Evolutionary conservation across 2,113 vertebrate species (phyloP), one percentile per base, ranked within the genome.

Genomic region (Emberiza fucata): DNA sequence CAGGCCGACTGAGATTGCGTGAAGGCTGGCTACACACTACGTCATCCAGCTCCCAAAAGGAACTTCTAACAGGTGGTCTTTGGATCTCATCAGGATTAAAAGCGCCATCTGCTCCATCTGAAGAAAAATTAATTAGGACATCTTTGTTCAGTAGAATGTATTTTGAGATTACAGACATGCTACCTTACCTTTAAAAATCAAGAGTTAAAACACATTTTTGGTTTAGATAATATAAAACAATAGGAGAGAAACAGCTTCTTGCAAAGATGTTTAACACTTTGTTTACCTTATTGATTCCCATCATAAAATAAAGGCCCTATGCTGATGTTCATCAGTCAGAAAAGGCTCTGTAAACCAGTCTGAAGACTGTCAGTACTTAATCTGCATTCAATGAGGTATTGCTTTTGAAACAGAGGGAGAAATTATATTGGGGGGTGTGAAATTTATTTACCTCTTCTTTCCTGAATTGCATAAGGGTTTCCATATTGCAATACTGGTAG

Each of bases 21-120:
- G 99, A 98, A 61, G 99, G 99, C 91, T 99, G 99, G 95, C 99
- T 99, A 86, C 99, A 99, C 89, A 99, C 99, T 17, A 99, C 99
- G 18, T 98, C 99, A 79, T 99, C 99, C 1, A 98, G 84, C 59
- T 97, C 97, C 99, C 99, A 99, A 48, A 98, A 98, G 47, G 98
- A 98, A 15, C 98, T 98, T 91, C 98, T 98, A 72, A 98, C 97
- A 42, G 99, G 99, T 88, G 99, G 99, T 87, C 99, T 98, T 63
- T 99, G 99, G 91, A 99, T 98, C 97, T 99, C 99, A 96, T 99
- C 99, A 95, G 98, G 98, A 72, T 98, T 99, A 97, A 99, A 98
- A 92, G 99, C 98, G 3, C 99, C 99, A 97, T 99, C 99, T 82
- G 97, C 98, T 79, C 98, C 99, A 97, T 99, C 99, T 99, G 95